phyloP scores from a whole-genome alignment of 2,113 vertebrate species.

The Physeter macrocephalus region DNA sequence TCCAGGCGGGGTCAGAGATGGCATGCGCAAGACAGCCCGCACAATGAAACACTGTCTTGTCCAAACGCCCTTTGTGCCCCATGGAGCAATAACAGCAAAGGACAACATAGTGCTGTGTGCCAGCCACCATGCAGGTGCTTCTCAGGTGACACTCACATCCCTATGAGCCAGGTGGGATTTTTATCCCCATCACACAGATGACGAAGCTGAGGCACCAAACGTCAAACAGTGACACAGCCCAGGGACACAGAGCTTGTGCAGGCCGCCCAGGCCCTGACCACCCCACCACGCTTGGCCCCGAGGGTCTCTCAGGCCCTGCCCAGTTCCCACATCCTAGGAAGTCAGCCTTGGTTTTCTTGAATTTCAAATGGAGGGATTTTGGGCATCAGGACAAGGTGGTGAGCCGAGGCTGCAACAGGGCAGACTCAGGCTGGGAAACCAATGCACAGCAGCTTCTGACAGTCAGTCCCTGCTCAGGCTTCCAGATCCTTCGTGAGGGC shows the following conservation, averaged over 20 bases:
- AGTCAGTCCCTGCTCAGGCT: neutral
- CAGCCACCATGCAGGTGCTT: neutral
- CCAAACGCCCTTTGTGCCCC: accelerated
- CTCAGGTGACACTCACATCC: neutral
- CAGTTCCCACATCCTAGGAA: neutral
- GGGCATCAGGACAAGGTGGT: neutral
- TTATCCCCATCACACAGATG: neutral
- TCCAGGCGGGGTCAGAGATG: too few species aligned
- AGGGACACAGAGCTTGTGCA: accelerated
- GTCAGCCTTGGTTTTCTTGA: neutral
- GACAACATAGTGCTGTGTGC: accelerated
- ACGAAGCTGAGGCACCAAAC: neutral
- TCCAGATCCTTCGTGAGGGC: neutral
- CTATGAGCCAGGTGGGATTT: accelerated
- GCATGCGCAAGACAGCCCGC: accelerated
- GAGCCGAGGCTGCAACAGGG: neutral
- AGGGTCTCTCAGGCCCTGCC: neutral
- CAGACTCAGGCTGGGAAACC: neutral
- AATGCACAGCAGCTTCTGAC: neutral
- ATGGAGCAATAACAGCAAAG: neutral
- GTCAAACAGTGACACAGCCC: accelerated
- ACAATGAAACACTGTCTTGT: neutral
- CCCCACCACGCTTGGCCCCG: accelerated
- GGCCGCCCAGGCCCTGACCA: accelerated
- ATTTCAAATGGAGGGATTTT: neutral